Base-by-base conservation (phyloP, 1,140 invertebrate species). In the Tetragonula clypearis region DNA sequence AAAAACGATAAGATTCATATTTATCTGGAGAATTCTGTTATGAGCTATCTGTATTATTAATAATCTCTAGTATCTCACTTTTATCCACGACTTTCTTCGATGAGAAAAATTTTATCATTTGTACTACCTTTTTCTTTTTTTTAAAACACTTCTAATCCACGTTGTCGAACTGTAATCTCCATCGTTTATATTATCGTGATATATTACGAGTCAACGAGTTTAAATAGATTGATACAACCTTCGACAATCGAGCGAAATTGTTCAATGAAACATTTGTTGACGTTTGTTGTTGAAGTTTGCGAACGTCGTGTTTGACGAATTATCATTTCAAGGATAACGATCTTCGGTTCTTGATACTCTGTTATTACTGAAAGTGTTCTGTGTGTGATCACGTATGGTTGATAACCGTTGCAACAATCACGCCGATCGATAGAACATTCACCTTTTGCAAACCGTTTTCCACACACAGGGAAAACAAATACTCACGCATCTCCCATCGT, bases 401-500 rank as follows among this genome's bases (percentile, higher is more conserved):
- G 81, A 68, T 82, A 82, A 56, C 73, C n/a, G 23, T 58, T 35
- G 21, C n/a, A 77, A 82, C 73, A 82, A 82, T 82, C 62, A 56
- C 35, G 53, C 1, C 68, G 81, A 76, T 82, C 81, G 81, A 82
- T 76, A 82, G 53, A 82, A 53, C 73, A 68, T 82, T 82, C 81
- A 76, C 81, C 81, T 77, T 76, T 35, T 58, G 62, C 53, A 41
- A 23, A 66, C 26, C n/a, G 55, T 75, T 71, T 30, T 73, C 55
- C 1, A 73, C 23, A 23, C 1, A 75, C 23, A 12, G 9, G 11
- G 17, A 26, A 26, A 66, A 26, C 14, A 17, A 26, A 15, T 26
- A 66, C 65, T 66, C 3, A 6, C 15, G 15, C n/a, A 6, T 17
- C 26, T 26, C 17, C 65, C 5, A 66, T 66, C 41, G 41, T 49